A percentile compares a stretch with the other conserved stretches of the same genome.
Evolutionary conservation across 2,797 vertebrate genomes (phyloP).

Genomic region (Melanotaenia parkinsoni): DNA sequence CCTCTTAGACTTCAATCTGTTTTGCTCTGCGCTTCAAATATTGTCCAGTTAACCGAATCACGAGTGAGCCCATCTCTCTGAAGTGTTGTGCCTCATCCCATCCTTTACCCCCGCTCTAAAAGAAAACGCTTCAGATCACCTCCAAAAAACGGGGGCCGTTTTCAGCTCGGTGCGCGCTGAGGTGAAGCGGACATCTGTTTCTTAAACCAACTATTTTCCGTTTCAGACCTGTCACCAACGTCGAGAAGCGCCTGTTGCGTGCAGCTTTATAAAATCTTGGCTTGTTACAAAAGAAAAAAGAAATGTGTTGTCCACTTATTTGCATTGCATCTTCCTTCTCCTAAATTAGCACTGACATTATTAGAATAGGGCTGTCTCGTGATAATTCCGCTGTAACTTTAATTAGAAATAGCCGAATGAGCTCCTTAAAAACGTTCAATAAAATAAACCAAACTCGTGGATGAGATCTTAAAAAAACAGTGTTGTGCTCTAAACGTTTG

Average conservation of each 20-base stretch:
- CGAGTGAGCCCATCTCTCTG: constrained; percentile 33
- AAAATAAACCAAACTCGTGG: background rate
- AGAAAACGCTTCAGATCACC: constrained; percentile 34
- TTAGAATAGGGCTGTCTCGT: background rate
- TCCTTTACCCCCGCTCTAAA: constrained; percentile 4
- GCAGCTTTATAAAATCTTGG: constrained; percentile 18
- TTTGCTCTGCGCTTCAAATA: constrained; percentile 26
- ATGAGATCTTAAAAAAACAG: background rate
- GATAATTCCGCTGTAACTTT: constrained; percentile 1
- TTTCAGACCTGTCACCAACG: constrained; percentile 55
- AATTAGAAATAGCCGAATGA: background rate
- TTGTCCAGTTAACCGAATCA: constrained; percentile 38
- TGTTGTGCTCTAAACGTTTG: background rate
- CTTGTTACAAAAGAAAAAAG: constrained; percentile 16
- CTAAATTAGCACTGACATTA: background rate
- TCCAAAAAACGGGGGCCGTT: constrained; percentile 15
- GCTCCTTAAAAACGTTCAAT: background rate
- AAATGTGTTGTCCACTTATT: background rate
- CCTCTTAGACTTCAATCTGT: constrained; percentile 28
- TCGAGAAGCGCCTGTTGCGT: constrained; percentile 28
- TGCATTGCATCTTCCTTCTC: background rate
- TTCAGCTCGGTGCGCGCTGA: constrained; percentile 9
- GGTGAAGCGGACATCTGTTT: constrained; percentile 56
- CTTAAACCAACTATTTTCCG: constrained; percentile 19
- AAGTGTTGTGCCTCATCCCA: background rate